Base-by-base conservation (phyloP, 2,113 vertebrate genomes). In the Echinops telfairi region DNA sequence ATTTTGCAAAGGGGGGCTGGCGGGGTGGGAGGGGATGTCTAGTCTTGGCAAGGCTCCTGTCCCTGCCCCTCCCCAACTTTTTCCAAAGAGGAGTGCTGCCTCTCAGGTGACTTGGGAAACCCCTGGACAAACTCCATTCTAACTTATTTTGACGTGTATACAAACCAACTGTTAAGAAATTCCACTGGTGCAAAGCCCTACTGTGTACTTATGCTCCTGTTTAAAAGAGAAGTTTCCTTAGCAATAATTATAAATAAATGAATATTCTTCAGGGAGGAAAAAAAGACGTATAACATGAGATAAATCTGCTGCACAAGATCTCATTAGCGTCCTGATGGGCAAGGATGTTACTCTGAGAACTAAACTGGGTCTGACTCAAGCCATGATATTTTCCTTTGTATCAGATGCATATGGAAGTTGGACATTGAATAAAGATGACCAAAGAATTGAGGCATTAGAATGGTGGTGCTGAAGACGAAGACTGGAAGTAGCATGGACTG, bases 181-280 rank as follows among this genome's bases (percentile, higher is more conserved):
- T 77, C 96, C 96, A 91, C 81, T 58, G n/a, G 96, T 96, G 97
- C 98, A 95, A 68, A 97, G 88, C 97, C 93, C 98, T 96, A 95
- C 97, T 97, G 97, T 97, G 95, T 97, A 95, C 96, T 95, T 96
- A 95, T 76, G 96, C 95, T 97, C 94, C 94, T 38, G 25, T 95
- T 96, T 84, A 86, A 97, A 85, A 96, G 94, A 95, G 83, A 83
- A 76, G 96, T 98, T 97, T 94, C 97, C 96, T 96, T 97, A 96
- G 97, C 97, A 97, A 97, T 97, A 97, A 95, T 96, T 95, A 96
- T 71, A 96, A 96, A 97, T 96, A 97, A 97, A 97, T 36, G 91
- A 89, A 66, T 96, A 96, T 97, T 97, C 97, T 97, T 97, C 91
- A 97, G 40, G 3, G 40, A 40, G 40, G 40, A 7, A 7, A 40